Evolutionary conservation across 2,113 vertebrate species (phyloP).

Genomic region (Apaloderma vittatum): DNA sequence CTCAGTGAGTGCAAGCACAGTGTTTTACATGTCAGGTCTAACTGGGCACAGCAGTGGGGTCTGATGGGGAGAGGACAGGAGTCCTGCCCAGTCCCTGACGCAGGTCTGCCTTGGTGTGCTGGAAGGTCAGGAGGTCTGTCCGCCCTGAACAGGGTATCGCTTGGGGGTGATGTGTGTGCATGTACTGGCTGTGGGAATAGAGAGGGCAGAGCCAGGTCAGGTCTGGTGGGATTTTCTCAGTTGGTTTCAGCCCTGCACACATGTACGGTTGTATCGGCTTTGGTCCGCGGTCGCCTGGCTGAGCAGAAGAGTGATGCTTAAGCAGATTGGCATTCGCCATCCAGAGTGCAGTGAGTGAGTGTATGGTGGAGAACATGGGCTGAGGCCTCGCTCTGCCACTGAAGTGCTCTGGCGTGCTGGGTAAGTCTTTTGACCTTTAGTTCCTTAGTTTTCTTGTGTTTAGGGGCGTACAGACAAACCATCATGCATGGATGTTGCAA

Average conservation of each 20-base stretch:
- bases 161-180: fast-evolving
- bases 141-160: fast-evolving
- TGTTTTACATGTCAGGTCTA: not conserved
- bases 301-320: not conserved
- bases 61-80: not conserved
- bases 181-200: not conserved
- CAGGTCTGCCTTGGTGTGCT: not conserved
- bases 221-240: not conserved
- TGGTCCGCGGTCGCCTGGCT: not conserved
- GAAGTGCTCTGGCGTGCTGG: not conserved
- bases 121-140: too few species aligned
- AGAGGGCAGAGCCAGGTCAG: not conserved
- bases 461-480: not conserved
- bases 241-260: not conserved
- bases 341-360: not conserved
- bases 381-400: fast-evolving
- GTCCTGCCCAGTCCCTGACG: not conserved
- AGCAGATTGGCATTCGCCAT: not conserved
- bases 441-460: not conserved
- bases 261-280: fast-evolving
- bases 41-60: not conserved
- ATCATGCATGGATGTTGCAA: not conserved
- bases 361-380: not conserved
- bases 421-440: not conserved
- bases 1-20: fast-evolving